A percentile compares a stretch with the other conserved stretches of the same genome.
Evolutionary conservation across 2,797 vertebrate genomes (phyloP).

Genomic region (Pangasius macronema): DNA sequence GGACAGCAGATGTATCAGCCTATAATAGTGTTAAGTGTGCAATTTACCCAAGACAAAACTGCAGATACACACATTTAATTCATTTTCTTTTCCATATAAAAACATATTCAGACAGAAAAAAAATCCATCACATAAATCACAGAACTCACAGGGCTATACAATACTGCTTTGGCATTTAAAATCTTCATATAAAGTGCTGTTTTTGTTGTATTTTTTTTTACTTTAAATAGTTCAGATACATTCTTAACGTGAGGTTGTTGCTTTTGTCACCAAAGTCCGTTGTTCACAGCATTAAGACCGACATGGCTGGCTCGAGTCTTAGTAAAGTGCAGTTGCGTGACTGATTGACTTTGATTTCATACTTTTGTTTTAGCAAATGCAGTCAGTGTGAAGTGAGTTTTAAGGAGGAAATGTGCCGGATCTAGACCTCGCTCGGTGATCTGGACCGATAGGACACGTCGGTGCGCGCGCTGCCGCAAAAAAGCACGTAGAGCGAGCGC

Average conservation of each 20-base stretch:
- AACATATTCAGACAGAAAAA: slow-evolving; percentile 72
- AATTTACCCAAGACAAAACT: background rate
- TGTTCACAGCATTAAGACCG: slow-evolving; percentile 74
- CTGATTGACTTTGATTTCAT: slow-evolving; percentile 54
- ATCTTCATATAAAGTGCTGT: slow-evolving; percentile 89
- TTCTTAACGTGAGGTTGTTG: slow-evolving; percentile 76
- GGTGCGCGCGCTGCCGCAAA: slow-evolving; percentile 92
- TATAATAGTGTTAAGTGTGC: background rate
- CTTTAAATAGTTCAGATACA: slow-evolving; percentile 73
- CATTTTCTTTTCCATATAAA: slow-evolving; percentile 68
- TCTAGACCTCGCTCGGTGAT: slow-evolving; percentile 94
- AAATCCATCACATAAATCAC: slow-evolving; percentile 73
- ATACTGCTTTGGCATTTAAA: slow-evolving; percentile 92
- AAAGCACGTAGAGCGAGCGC: slow-evolving; percentile 89
- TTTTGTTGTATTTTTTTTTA: slow-evolving; percentile 50
- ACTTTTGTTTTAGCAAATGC: slow-evolving; percentile 67
- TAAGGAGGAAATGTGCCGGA: background rate
- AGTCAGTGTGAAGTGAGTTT: slow-evolving; percentile 63
- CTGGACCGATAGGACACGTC: slow-evolving; percentile 88
- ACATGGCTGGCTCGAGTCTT: slow-evolving; percentile 70
- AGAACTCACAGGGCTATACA: slow-evolving; percentile 73
- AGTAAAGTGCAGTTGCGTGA: slow-evolving; percentile 88
- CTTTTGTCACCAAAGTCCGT: slow-evolving; percentile 65
- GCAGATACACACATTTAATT: background rate
- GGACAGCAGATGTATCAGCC: background rate